These are phyloP conservation scores for Phaethon lepturus DNA, from an alignment of 2,113 vertebrate genomes.

Conservation along the genomic window DNA sequence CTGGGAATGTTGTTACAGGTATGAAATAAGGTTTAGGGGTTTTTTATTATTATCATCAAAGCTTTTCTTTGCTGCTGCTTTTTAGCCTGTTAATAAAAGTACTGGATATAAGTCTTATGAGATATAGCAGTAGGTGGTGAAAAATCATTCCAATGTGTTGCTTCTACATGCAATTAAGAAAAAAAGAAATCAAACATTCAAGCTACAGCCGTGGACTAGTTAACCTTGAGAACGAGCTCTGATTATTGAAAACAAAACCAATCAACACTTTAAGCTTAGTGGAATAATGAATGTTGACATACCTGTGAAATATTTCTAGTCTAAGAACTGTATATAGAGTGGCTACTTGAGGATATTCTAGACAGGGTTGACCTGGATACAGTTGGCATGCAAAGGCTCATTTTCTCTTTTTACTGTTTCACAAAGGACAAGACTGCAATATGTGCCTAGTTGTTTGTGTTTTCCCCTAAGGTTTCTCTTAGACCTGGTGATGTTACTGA, in stretches of 20 bases:
- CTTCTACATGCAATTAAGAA: constrained; percentile 48
- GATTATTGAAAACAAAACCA: constrained; percentile 37
- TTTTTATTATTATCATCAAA: background rate
- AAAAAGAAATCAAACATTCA: constrained; percentile 45
- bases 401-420: background rate
- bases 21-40: background rate
- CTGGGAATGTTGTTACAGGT: constrained; percentile 15
- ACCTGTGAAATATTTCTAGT: background rate
- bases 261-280: background rate
- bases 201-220: constrained; percentile 20
- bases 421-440: background rate
- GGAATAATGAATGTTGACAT: constrained; percentile 30
- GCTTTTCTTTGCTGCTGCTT: constrained; percentile 21
- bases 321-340: fast-evolving
- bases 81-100: constrained; percentile 45
- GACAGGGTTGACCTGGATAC: background rate
- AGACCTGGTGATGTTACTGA: background rate
- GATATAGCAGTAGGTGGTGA: constrained; percentile 21
- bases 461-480: background rate
- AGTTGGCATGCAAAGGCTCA: background rate
- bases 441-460: background rate
- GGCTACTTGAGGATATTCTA: background rate
- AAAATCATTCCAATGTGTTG: constrained; percentile 30
- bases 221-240: constrained; percentile 15
- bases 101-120: constrained; percentile 7